Evolutionary conservation across 2,888 invertebrate species (phyloP).

Genomic region (Rhopalosiphum nymphaeae): DNA sequence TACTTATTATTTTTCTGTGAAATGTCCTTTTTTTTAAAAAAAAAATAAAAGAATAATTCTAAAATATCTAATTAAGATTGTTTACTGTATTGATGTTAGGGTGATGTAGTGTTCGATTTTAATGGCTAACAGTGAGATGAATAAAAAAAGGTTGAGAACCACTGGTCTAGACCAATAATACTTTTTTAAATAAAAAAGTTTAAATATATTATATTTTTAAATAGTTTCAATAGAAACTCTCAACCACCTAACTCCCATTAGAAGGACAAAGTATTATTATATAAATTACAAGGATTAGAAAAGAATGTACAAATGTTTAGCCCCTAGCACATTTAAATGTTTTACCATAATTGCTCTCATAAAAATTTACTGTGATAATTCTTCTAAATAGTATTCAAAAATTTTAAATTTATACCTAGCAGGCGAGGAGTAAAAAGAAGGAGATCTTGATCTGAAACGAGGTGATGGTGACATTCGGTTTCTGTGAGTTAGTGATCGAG

Average conservation of each 20-base stretch:
- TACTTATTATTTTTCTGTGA: too few species aligned
- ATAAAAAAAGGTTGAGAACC: too few species aligned
- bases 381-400: background rate
- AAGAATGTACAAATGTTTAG: background rate
- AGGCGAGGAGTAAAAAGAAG: constrained; percentile 69
- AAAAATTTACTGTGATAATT: background rate
- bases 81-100: too few species aligned
- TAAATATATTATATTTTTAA: background rate
- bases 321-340: background rate
- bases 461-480: constrained; percentile 59
- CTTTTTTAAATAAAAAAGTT: background rate
- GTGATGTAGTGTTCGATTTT: too few species aligned
- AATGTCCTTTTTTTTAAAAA: too few species aligned
- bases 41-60: too few species aligned
- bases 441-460: constrained; percentile 66
- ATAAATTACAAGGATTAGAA: background rate
- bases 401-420: constrained; percentile 32
- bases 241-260: too few species aligned
- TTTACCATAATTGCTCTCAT: background rate
- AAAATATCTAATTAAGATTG: too few species aligned
- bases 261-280: background rate
- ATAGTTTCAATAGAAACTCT: background rate
- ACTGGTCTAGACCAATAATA: too few species aligned
- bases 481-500: constrained; percentile 56
- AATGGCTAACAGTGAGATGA: too few species aligned